Percentiles rank a stretch among this genome's conserved stretches.
These are phyloP conservation scores for Mesaphorura yosii DNA, from an alignment of 1,140 invertebrate genomes.

Conservation along the genomic window DNA sequence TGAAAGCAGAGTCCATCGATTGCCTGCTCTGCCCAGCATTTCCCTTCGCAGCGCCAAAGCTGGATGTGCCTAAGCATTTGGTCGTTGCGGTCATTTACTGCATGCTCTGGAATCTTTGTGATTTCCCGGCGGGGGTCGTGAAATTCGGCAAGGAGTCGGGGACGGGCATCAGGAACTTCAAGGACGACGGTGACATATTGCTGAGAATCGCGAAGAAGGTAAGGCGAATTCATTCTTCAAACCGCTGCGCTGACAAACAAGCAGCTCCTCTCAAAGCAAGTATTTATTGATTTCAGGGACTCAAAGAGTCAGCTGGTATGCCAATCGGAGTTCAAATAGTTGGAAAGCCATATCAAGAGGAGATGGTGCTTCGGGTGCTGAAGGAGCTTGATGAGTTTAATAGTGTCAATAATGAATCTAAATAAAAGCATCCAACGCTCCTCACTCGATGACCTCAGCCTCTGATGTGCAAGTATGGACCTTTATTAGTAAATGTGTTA, in stretches of 20 bases:
- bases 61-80: conserved; percentile 11
- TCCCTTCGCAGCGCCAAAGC: conserved; percentile 20
- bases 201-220: conserved; percentile 33
- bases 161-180: conserved; percentile 33
- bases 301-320: conserved; percentile 33
- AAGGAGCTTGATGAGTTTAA: conserved; percentile 32
- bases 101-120: conserved; percentile 33
- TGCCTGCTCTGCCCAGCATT: conserved; percentile 22
- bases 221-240: conserved; percentile 2
- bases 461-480: no score
- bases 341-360: conserved; percentile 37
- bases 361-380: conserved; percentile 35
- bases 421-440: no score
- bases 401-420: no score
- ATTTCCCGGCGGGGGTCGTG: conserved; percentile 36
- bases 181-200: conserved; percentile 28
- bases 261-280: background rate
- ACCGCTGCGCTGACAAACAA: background rate
- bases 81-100: conserved; percentile 29
- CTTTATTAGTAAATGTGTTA: no score
- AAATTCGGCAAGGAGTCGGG: conserved; percentile 33
- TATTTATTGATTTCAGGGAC: conserved; percentile 1
- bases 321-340: conserved; percentile 38
- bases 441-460: no score
- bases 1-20: conserved; percentile 20